Percentiles rank a stretch among this genome's conserved stretches.
Evolutionary conservation across 1,140 invertebrate species (phyloP).

Genomic region (Ceratina japonica): DNA sequence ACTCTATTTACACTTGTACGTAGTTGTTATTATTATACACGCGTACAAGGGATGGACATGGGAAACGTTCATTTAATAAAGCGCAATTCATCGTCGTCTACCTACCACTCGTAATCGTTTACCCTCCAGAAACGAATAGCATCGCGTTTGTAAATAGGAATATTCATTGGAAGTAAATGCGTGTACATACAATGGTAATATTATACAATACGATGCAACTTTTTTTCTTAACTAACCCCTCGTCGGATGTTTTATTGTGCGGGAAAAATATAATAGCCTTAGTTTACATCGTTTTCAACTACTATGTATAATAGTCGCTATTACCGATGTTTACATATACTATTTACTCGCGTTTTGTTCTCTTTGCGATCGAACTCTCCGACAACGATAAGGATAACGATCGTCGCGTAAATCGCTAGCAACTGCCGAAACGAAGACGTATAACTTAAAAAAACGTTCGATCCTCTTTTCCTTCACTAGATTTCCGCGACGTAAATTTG

Average conservation of each 20-base stretch:
- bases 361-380: neutral
- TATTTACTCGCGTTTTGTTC: neutral
- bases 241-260: neutral
- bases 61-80: conserved; percentile 15
- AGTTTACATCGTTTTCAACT: neutral
- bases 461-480: neutral
- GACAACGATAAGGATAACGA: no score
- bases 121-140: neutral
- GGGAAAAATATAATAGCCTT: neutral
- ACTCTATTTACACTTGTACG: neutral
- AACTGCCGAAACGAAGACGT: no score
- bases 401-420: no score
- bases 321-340: neutral
- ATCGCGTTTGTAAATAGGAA: conserved; percentile 16
- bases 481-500: neutral
- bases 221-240: no score
- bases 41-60: neutral
- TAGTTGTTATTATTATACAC: neutral
- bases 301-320: neutral
- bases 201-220: no score
- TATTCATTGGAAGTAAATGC: neutral
- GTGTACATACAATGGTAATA: neutral
- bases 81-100: conserved; percentile 1
- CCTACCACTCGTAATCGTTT: no score
- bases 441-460: no score